A percentile compares a stretch with the other conserved stretches of the same genome.
These are phyloP conservation scores for Ceratosolen fusciceps DNA, from an alignment of 1,140 invertebrate species.

Conservation along the genomic window DNA sequence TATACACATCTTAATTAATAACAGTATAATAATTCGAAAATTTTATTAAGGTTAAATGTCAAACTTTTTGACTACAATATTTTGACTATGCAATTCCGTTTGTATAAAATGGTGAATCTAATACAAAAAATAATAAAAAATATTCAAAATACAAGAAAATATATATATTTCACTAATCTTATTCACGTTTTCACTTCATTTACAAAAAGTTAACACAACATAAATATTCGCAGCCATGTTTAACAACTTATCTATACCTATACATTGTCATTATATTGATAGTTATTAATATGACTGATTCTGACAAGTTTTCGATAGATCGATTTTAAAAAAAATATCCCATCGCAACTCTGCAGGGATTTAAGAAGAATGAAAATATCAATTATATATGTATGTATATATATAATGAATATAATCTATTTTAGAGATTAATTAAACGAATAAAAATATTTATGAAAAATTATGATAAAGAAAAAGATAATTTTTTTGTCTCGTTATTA, in stretches of 20 bases:
- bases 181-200: conserved; percentile 17
- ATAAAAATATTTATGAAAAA: no score
- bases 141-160: neutral
- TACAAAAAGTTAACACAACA: conserved; percentile 36
- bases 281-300: conserved; percentile 10
- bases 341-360: no score
- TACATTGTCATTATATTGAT: neutral
- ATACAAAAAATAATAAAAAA: neutral
- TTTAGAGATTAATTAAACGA: no score
- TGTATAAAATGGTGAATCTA: neutral
- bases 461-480: no score
- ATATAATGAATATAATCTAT: no score
- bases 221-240: conserved; percentile 45
- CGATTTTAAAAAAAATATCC: conserved; percentile 2
- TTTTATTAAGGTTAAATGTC: conserved; percentile 39
- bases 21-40: neutral
- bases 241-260: neutral
- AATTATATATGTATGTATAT: no score
- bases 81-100: conserved; percentile 9
- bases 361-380: no score
- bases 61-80: conserved; percentile 27
- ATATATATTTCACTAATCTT: neutral
- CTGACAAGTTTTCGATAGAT: conserved; percentile 16
- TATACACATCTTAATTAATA: conserved; percentile 5
- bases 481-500: no score